Percentiles rank a stretch among this genome's conserved stretches.
Evolutionary conservation across 2,888 invertebrate species (phyloP).

Genomic region (Stramonita haemastoma): DNA sequence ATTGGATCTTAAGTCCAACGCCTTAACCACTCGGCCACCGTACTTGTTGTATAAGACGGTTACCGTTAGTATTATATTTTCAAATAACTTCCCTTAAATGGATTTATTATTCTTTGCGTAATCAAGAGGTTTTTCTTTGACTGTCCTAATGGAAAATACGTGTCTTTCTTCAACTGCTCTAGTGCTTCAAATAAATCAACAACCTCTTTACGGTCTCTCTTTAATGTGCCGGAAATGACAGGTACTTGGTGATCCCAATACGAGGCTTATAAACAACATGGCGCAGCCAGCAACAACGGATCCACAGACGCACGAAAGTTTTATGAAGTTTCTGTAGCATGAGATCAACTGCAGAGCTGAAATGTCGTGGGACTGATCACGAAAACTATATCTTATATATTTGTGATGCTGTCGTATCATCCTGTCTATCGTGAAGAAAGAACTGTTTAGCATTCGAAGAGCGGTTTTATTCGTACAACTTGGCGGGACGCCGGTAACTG

Average conservation of each 20-base stretch:
- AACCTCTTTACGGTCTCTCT: no score
- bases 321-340: no score
- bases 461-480: no score
- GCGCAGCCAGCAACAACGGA: conserved; percentile 54
- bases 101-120: neutral
- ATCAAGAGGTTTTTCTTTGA: neutral
- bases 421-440: no score
- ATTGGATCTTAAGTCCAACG: conserved; percentile 17
- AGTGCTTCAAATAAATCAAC: neutral
- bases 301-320: neutral
- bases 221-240: conserved; percentile 30
- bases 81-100: neutral
- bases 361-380: no score
- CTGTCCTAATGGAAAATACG: no score
- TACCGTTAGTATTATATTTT: neutral
- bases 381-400: no score
- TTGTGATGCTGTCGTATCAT: no score
- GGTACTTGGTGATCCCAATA: conserved; percentile 54
- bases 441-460: no score
- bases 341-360: no score
- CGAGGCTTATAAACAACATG: conserved; percentile 69
- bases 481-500: no score
- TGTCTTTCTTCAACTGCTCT: neutral
- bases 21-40: conserved; percentile 17
- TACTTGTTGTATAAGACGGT: conserved; percentile 47